Percentiles rank a stretch among this genome's conserved stretches.
Conservation (phyloP, 2,113 vertebrate species). For the Neotragus moschatus region DNA sequence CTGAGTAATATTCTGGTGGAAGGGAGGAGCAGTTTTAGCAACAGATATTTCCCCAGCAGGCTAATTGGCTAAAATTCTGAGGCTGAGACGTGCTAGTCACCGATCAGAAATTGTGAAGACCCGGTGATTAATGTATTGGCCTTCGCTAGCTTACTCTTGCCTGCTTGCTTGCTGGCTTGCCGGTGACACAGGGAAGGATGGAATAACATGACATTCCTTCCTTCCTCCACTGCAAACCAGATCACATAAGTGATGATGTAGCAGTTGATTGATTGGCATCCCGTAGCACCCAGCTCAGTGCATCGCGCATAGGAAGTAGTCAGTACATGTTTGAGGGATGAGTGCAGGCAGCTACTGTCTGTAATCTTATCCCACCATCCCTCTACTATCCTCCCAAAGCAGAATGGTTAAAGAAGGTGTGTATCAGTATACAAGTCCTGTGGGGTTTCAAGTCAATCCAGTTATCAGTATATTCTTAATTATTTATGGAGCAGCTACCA, state of each 20-base stretch:
- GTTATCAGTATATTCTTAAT: background rate
- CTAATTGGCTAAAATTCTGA: background rate
- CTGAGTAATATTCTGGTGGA: background rate
- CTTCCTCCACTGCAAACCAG: background rate
- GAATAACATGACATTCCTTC: background rate
- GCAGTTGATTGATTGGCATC: background rate
- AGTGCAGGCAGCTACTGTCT: background rate
- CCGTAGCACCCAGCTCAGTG: background rate
- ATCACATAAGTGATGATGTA: background rate
- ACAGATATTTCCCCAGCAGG: background rate
- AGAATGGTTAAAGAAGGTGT: background rate
- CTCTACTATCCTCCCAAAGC: background rate
- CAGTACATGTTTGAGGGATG: constrained; percentile 4
- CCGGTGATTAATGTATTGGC: background rate
- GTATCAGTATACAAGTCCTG: background rate
- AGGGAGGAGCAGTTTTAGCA: background rate
- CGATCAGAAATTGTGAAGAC: background rate
- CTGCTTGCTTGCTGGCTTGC: background rate
- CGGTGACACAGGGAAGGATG: background rate
- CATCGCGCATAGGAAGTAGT: background rate
- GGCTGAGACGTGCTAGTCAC: background rate
- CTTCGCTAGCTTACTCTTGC: background rate
- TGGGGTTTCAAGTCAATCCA: background rate
- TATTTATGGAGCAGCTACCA: background rate
- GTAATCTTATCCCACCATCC: background rate